Base-by-base conservation (phyloP, 2,113 vertebrate species). In the Mus spicilegus region DNA sequence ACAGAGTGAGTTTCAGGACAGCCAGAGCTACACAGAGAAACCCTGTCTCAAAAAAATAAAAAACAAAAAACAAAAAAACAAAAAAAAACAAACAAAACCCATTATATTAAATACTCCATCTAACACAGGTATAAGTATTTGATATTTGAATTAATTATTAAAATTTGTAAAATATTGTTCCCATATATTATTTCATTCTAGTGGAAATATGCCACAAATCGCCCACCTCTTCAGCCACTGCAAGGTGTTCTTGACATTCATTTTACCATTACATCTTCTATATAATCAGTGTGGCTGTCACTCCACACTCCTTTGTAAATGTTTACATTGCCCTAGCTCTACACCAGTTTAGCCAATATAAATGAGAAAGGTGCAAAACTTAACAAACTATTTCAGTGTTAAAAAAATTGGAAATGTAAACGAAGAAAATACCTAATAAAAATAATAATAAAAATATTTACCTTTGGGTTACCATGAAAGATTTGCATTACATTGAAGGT, bases 281-380 rank as follows among this genome's bases (percentile, higher is more conserved):
- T 61, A 26, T 8, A 7, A 6, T 39, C 12, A 24, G 1, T 39
- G 1, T 24, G n/a, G 7, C 22, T 12, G 20, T 63, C 6, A 4
- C 28, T 16, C 16, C n/a, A 54, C 0, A 67, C 7, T 85, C 51
- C 63, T 77, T 67, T 22, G 4, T 51, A 61, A 63, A 63, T 33
- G 36, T 28, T 78, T 73, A 39, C 6, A 86, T 54, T 36, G 42
- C 5, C 4, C 36, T 14, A 63, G 33, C 0, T 20, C 20, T 10
- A 16, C 19, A n/a, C n/a, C 24, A 73, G 80, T 65, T 87, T 86
- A 20, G 87, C 3, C 30, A 42, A 46, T 9, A 22, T 22, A 42
- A 5, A 46, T 84, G 20, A 42, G 30, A 17, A 72, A 46, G 70
- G 14, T 4, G 12, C 26, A 93, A 80, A 63, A n/a, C 42, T 10